Evolutionary conservation across 2,113 vertebrate genomes (phyloP), one percentile per base, ranked within the genome.

Genomic region (Spermophilus dauricus): DNA sequence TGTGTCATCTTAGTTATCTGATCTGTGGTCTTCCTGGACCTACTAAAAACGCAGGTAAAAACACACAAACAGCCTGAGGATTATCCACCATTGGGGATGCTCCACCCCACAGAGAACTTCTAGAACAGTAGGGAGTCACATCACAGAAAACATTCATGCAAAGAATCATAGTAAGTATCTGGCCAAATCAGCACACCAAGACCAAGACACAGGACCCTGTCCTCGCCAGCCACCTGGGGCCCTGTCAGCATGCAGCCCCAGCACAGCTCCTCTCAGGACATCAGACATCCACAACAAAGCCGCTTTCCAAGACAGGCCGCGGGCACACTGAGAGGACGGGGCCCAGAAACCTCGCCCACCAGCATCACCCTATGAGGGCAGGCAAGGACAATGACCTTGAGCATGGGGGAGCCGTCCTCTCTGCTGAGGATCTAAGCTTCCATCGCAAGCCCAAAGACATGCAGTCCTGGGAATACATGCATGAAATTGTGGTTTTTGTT

Each of bases 311-410:
- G 45, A 76, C 4, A 17, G 32, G 39, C 81, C 2, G 0, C 0
- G 45, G 32, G n/a, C 24, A 3, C 1, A 28, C 1, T 0, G 12
- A 14, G 17, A 12, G 85, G 53, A 65, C 53, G 11, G 4, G 12
- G 48, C 20, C 18, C 12, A n/a, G 18, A 20, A 28, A 8, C 30
- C 53, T 30, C 28, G 24, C 16, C 30, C 32, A 8, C 48, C 11
- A 42, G 63, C 48, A 45, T 24, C 14, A 18, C 13, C 8, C 30
- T 9, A 0, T 1, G 26, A 4, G 84, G 34, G 12, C 18, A 28
- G 28, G 24, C 42, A 10, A 39, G 56, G 61, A 22, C 22, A 3
- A 7, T 16, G 18, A 0, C 0, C 89, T 53, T 1, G 0, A n/a
- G 86, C n/a, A 69, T 75, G 0, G 1, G 3, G 3, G 8, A 22